A percentile compares a stretch with the other conserved stretches of the same genome.
Evolutionary conservation across 2,113 vertebrate genomes (phyloP).

Genomic region (Xyrauchen texanus): DNA sequence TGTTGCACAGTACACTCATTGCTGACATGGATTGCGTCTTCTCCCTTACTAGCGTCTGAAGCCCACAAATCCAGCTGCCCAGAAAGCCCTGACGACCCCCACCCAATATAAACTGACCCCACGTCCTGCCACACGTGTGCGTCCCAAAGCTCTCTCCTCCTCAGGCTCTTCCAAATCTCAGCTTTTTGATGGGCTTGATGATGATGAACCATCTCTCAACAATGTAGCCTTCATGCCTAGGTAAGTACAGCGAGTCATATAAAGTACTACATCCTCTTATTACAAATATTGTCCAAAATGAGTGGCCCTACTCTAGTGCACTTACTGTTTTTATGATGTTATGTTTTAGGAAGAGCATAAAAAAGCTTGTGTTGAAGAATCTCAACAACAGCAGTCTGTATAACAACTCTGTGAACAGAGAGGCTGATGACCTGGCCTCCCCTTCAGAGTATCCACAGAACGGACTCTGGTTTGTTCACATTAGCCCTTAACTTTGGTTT

Average conservation of each 20-base stretch:
- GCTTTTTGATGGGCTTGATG: conserved; percentile 92
- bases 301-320: no score
- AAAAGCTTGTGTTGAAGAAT: conserved; percentile 95
- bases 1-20: no score
- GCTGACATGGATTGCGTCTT: background rate
- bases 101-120: conserved; percentile 95
- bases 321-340: background rate
- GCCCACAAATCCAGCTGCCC: conserved; percentile 93
- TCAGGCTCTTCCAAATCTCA: conserved; percentile 86
- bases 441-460: conserved; percentile 87
- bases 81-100: conserved; percentile 91
- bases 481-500: no score
- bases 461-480: conserved; percentile 78
- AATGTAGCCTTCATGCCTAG: conserved; percentile 92
- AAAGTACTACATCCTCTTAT: no score
- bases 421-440: conserved; percentile 82
- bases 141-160: conserved; percentile 88
- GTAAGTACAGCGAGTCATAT: conserved; percentile 59
- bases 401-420: conserved; percentile 79
- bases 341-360: conserved; percentile 88
- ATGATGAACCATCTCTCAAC: conserved; percentile 85
- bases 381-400: conserved; percentile 85
- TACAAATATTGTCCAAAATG: no score
- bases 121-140: conserved; percentile 85
- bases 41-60: conserved; percentile 83